Evolutionary conservation across 35 echinoderm and acorn worm genomes (phyloP), one percentile per base, ranked within the genome.

Genomic region (Stichopus chloronotus): DNA sequence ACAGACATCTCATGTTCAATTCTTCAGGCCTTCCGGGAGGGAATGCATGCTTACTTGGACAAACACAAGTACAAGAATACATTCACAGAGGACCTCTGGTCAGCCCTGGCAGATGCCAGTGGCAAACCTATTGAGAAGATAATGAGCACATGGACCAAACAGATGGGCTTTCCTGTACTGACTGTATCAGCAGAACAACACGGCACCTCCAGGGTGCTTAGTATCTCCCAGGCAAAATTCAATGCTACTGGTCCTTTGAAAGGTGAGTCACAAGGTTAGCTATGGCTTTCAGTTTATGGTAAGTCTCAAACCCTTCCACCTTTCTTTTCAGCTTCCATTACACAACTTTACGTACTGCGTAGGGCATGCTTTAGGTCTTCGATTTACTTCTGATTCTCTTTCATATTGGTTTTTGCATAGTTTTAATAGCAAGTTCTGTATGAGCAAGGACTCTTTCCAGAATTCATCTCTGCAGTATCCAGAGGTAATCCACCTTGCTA

Each of bases 121-220:
- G 94, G 93, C 6, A 93, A 94, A 91, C 88, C 91, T 16, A 95
- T 99, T 19, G 94, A 96, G 86, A 79, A 90, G 12, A 95, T 99
- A 86, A 99, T 99, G 97, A 94, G 79, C 52, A 90, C 97, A 12
- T 99, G 97, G 97, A 99, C 97, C 57, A 96, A 96, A 87, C 95
- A 99, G 83, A 99, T 93, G 97, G 97, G 97, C 14, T 99, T 99
- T 81, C 97, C 97, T 13, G 94, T 96, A 54, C 79, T 99, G 25
- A 95, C 94, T 52, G 97, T 99, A 5, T 92, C 97, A 20, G 74
- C 95, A 8, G 92, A 93, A 58, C 94, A 96, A 58, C 21, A 99
- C 72, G 97, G 94, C 55, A 91, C 81, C 6, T 93, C 94, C 55
- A 94, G 95, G 52, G 92, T 96, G 57, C 82, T 99, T 12, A 95